phyloP scores from a whole-genome alignment of 2,888 invertebrate genomes.

The Macrosoma leucophasiata region DNA sequence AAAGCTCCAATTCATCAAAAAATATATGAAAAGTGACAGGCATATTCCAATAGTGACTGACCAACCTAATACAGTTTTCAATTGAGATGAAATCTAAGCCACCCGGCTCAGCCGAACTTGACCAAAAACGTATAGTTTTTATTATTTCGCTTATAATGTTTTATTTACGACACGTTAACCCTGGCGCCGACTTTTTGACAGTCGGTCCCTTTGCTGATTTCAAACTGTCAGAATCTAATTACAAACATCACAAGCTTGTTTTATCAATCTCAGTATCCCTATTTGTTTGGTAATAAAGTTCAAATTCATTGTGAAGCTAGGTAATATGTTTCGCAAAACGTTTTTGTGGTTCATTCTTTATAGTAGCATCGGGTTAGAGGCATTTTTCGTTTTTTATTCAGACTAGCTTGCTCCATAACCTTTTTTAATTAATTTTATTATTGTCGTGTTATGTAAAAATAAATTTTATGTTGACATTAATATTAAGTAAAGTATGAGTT shows the following conservation, averaged over 20 bases:
- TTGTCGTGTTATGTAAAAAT: too few species aligned
- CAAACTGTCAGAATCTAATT: constrained; percentile 73
- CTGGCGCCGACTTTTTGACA: constrained; percentile 70
- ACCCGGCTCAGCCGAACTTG: constrained; percentile 23
- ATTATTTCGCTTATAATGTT: constrained; percentile 41
- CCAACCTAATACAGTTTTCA: too few species aligned
- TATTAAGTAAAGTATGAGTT: too few species aligned
- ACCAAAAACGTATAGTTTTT: constrained; percentile 33
- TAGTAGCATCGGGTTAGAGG: constrained; percentile 46
- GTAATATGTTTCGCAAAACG: constrained; percentile 29
- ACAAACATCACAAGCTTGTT: constrained; percentile 37
- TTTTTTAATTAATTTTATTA: too few species aligned
- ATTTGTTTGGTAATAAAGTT: constrained; percentile 9
- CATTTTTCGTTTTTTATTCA: constrained; percentile 35
- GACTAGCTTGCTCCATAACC: constrained; percentile 19
- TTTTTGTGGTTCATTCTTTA: constrained; percentile 63
- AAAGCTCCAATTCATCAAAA: too few species aligned
- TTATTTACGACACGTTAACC: constrained; percentile 57
- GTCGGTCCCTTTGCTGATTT: constrained; percentile 66
- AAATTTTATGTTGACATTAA: too few species aligned
- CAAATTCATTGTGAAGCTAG: constrained; percentile 27
- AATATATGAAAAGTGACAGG: too few species aligned
- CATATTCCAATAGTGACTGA: too few species aligned
- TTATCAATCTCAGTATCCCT: constrained; percentile 12
- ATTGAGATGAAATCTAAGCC: too few species aligned